Conservation (phyloP, 2,888 invertebrate genomes). For the Brachyptera risi region DNA sequence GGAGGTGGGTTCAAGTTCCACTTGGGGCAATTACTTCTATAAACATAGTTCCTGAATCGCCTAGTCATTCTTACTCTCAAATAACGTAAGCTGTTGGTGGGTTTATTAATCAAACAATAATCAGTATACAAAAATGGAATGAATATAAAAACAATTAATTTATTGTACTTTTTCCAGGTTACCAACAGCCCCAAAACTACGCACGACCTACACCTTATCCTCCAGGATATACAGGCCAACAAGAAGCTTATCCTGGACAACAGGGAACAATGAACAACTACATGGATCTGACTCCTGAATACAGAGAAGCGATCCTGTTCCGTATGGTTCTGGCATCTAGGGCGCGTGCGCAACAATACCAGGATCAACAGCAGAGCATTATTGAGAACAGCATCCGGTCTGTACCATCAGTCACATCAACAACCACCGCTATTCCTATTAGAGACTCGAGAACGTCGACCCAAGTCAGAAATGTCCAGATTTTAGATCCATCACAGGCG, state of each 20-base stretch:
- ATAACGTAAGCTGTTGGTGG: no score
- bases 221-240: slow-evolving; percentile 7
- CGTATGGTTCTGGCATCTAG: slow-evolving; percentile 29
- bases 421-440: neutral
- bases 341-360: slow-evolving; percentile 24
- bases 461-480: slow-evolving; percentile 37
- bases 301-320: slow-evolving; percentile 29
- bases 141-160: no score
- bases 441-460: slow-evolving; percentile 7
- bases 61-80: no score
- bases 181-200: neutral
- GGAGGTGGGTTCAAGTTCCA: no score
- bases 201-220: neutral
- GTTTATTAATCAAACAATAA: no score
- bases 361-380: slow-evolving; percentile 11
- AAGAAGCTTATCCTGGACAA: neutral
- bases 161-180: no score
- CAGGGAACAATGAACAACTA: slow-evolving; percentile 16
- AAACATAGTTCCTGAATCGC: no score
- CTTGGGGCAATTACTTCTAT: no score
- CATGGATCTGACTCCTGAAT: slow-evolving; percentile 26
- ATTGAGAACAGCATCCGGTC: slow-evolving; percentile 6
- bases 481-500: slow-evolving; percentile 32
- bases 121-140: no score
- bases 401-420: slow-evolving; percentile 2